A percentile compares a stretch with the other conserved stretches of the same genome.
Evolutionary conservation across 2,113 vertebrate species (phyloP).

Genomic region (Anhinga rufa): DNA sequence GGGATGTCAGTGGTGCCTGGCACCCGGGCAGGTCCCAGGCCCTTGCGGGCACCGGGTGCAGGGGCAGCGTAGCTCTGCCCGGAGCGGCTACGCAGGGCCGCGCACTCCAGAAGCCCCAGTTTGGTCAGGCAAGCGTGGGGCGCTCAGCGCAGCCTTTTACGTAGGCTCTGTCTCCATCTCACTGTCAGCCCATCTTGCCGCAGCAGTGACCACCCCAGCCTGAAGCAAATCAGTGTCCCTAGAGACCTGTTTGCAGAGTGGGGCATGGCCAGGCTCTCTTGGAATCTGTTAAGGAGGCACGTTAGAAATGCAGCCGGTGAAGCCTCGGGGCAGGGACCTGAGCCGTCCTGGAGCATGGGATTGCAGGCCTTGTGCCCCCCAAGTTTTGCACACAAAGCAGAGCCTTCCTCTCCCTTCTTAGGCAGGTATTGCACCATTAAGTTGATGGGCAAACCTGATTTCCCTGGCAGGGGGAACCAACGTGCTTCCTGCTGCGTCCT

Average conservation of each 20-base stretch:
- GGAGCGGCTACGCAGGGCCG: fast-evolving
- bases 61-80: background rate
- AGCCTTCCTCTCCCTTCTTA: background rate
- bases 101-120: background rate
- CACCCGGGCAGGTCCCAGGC: fast-evolving
- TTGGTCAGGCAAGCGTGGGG: fast-evolving
- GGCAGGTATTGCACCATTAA: background rate
- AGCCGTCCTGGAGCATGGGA: background rate
- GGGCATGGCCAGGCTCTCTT: background rate
- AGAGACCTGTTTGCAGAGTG: background rate
- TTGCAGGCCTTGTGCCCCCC: background rate
- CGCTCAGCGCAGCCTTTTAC: background rate
- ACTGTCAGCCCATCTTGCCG: background rate
- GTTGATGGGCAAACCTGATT: background rate
- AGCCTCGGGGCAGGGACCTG: background rate
- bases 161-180: background rate
- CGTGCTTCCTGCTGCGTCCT: background rate
- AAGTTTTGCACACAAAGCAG: background rate
- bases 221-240: background rate
- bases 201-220: background rate
- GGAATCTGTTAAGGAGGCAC: background rate
- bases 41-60: fast-evolving
- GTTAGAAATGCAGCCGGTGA: background rate
- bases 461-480: background rate
- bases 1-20: fast-evolving